A percentile compares a stretch with the other conserved stretches of the same genome.
Conservation (phyloP, 1,140 invertebrate species). For the Chionoecetes opilio region DNA sequence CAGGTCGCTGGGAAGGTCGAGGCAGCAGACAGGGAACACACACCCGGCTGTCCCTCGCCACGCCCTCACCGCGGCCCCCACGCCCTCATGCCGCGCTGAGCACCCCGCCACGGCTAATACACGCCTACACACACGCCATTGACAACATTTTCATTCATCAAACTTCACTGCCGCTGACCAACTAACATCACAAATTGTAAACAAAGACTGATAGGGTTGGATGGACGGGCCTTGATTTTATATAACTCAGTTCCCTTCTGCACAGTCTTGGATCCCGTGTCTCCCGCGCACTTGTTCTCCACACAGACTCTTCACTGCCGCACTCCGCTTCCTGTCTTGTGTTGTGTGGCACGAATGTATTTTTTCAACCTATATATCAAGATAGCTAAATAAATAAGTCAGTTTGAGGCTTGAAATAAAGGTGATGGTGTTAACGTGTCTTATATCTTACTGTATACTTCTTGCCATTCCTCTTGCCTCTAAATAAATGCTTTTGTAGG, state of each 20-base stretch:
- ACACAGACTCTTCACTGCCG: background rate
- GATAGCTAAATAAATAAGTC: no score
- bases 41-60: background rate
- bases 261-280: background rate
- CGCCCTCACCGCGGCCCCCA: background rate
- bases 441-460: no score
- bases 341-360: background rate
- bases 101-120: background rate
- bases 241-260: no score
- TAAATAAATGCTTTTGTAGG: no score
- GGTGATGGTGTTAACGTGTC: no score
- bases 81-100: background rate
- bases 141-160: background rate
- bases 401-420: no score
- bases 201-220: conserved; percentile 10
- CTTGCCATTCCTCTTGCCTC: no score
- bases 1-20: background rate
- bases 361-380: no score
- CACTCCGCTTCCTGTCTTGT: background rate
- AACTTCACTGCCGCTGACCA: background rate
- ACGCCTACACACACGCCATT: background rate
- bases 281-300: background rate
- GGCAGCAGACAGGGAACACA: background rate
- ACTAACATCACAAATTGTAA: conserved; percentile 43
- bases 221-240: background rate